phyloP scores from a whole-genome alignment of 2,113 vertebrate species.

The Aptenodytes forsteri region DNA sequence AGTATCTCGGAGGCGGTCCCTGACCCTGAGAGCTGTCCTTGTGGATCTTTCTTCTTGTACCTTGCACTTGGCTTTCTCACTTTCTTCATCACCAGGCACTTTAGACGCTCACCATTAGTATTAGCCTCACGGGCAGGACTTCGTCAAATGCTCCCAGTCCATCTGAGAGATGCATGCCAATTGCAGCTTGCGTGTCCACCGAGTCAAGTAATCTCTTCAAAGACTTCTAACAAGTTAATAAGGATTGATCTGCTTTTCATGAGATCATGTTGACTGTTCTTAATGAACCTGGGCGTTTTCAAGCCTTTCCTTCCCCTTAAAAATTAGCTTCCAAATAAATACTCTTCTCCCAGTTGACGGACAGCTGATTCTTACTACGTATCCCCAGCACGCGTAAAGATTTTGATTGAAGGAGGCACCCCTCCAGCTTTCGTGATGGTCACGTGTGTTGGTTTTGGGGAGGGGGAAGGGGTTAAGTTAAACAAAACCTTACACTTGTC shows the following conservation, averaged over 20 bases:
- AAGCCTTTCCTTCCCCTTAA: slow-evolving; percentile 6
- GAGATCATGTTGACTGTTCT: slow-evolving; percentile 7
- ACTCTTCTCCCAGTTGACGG: neutral
- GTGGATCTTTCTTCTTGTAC: neutral
- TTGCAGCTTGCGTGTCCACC: neutral
- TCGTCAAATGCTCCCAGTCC: neutral
- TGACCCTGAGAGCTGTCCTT: neutral
- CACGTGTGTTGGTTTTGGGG: neutral
- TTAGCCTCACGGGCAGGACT: neutral
- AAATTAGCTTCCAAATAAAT: slow-evolving; percentile 28
- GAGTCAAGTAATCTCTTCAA: neutral
- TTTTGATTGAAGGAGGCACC: neutral
- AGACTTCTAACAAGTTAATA: slow-evolving; percentile 26
- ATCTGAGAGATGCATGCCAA: neutral
- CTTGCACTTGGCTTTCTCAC: neutral
- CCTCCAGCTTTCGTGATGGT: neutral
- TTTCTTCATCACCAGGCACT: neutral
- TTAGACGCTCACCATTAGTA: neutral
- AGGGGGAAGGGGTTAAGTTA: neutral
- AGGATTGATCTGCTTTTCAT: slow-evolving; percentile 45
- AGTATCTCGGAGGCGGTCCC: neutral
- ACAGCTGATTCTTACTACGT: neutral
- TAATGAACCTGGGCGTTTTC: slow-evolving; percentile 38
- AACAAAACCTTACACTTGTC: neutral
- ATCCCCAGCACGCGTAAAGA: neutral